Percentiles rank a stretch among this genome's conserved stretches.
Evolutionary conservation across 2,888 invertebrate species (phyloP).

Genomic region (Vesta saturnalis): DNA sequence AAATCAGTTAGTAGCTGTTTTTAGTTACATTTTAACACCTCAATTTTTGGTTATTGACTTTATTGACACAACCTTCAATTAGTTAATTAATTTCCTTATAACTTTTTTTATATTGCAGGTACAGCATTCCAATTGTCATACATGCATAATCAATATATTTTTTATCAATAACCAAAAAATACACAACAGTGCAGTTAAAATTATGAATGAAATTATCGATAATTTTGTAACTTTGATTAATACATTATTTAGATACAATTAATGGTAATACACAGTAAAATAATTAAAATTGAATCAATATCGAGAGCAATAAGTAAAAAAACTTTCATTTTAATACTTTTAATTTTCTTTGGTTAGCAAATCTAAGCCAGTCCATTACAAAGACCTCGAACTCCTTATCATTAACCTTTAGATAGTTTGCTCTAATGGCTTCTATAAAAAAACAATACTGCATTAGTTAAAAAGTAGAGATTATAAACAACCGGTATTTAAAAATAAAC

Average conservation of each 20-base stretch:
- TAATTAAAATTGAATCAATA: background rate
- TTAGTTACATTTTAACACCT: no score
- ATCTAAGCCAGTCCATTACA: no score
- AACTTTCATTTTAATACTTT: background rate
- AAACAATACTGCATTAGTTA: background rate
- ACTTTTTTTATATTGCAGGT: background rate
- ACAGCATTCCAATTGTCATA: no score
- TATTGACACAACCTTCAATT: background rate
- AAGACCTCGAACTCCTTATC: background rate
- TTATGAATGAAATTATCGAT: background rate
- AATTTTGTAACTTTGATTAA: background rate
- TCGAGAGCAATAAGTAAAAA: background rate
- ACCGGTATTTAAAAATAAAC: background rate
- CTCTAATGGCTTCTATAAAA: background rate
- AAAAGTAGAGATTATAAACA: no score
- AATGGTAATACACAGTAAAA: background rate
- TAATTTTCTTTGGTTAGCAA: background rate
- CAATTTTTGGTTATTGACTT: no score
- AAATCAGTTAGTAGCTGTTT: background rate
- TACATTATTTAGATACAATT: background rate
- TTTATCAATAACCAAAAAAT: background rate
- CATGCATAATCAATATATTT: background rate
- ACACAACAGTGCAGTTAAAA: background rate
- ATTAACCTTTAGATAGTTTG: background rate
- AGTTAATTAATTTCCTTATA: background rate